Base-by-base conservation (phyloP, 1,140 invertebrate species). In the Gryllus bimaculatus region DNA sequence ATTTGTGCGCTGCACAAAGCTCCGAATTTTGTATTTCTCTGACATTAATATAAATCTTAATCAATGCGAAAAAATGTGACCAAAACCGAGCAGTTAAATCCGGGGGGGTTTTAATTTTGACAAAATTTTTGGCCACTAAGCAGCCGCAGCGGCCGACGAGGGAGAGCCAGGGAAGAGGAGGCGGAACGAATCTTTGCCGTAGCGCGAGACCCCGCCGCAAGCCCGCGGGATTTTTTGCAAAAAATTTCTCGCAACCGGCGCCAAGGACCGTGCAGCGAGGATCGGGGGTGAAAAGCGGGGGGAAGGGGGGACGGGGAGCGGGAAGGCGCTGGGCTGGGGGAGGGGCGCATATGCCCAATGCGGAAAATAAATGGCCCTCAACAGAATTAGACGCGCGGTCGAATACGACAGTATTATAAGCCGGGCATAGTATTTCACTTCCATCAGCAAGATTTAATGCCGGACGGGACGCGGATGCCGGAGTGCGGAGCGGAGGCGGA, bases 31-130 rank as follows among this genome's bases (percentile, higher is more conserved):
- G 54, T 66, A 66, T 66, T 66, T 66, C 54, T 66, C 54, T 66
- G n/a, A n/a, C 54, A 66, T 66, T 66, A 66, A 66, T 66, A 66
- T 66, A 66, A 66, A 66, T 66, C 54, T 66, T 66, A 66, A 66
- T 66, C 54, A 66, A 66, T 66, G 54, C n/a, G 49, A 7, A 66
- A 66, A 66, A 66, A 66, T 66, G 54, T 66, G 7, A n/a, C n/a
- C 54, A 66, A 66, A 66, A 66, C 54, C 54, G n/a, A n/a, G 18
- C 54, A 66, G n/a, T n/a, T n/a, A 66, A 66, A 66, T 66, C 54
- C 54, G 2, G 10, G 18, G 54, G 54, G 54, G 54, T 10, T 66
- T 66, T 66, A 66, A 13, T 66, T 66, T 66, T 66, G n/a, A n/a
- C n/a, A n/a, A n/a, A n/a, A n/a, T n/a, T n/a, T n/a, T n/a, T n/a